Evolutionary conservation across 2,888 invertebrate genomes (phyloP), one percentile per base, ranked within the genome.

Genomic region (Cosmia pyralina): DNA sequence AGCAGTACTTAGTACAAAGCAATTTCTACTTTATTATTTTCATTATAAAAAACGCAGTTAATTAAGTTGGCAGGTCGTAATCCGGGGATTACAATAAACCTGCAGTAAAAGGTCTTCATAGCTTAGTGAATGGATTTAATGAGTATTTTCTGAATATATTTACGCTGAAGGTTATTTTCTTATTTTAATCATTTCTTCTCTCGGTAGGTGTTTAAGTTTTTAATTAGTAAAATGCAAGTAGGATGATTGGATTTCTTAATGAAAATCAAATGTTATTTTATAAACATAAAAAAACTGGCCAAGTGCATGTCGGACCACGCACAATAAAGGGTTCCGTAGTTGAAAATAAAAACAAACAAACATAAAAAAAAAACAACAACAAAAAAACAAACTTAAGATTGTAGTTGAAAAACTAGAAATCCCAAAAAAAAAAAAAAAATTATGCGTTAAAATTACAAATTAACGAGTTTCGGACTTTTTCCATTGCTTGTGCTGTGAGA

Each of bases 41-140:
- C 74, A 82, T 76, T 75, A 69, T 44, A 83, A 82, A 84, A 85
- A 85, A 77, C 71, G 58, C 64, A 75, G 79, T 85, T 87, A 82
- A 87, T 87, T 87, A 84, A 87, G 73, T 75, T 78, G 77, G 79
- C 73, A 70, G 76, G 72, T 80, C 79, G 63, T 86, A 86, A 86
- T 82, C 86, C 72, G 22, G 81, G 86, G 86, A 85, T 85, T 76
- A 87, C 86, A 89, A 88, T 90, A 89, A 91, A 89, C 87, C 89
- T 87, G 81, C 77, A 79, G 83, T 77, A 69, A 86, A 87, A 87
- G 85, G 88, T 88, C 85, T 89, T 87, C 88, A 89, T 84, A 81
- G 86, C 83, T 82, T 84, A 72, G 79, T 78, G 78, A 90, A 89
- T 88, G 85, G 85, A 88, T 90, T 89, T 90, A 89, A 91, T 88